Evolutionary conservation across 37 sponge, comb jelly and placozoan genomes (phyloP), one percentile per base, ranked within the genome.

Genomic region (Tethya wilhelma): DNA sequence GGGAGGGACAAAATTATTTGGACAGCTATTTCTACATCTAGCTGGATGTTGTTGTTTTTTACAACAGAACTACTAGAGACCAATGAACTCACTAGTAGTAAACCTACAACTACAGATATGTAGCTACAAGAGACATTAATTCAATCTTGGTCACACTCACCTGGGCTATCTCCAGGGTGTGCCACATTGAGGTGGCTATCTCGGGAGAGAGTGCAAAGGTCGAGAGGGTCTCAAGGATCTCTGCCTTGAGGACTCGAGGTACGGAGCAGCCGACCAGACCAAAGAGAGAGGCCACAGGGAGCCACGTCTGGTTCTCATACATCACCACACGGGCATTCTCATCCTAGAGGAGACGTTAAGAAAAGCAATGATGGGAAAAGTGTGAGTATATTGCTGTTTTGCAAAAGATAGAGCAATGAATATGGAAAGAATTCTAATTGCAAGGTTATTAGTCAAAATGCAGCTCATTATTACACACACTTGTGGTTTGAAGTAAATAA

Each of bases 211-310:
- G 64, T 22, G 97, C 95, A 80, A 99, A 92, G 32, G 79, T 74
- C 49, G 95, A 89, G 53, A 99, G 81, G 0, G 90, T 89, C 56
- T 58, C 59, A 42, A 99, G 73, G 4, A 96, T 66, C 57, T 91
- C 84, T 2, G 96, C 95, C 64, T 98, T 98, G 29, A 98, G 91
- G 7, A 57, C 71, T 17, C 87, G 78, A 34, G 97, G 93, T 0
- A 98, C 79, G 63, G 95, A 75, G 65, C 99, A 94, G n/a, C 85
- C 82, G 17, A 98, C 67, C 44, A 98, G 90, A 1, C 90, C 92
- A 49, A 96, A 94, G 41, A 98, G 86, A 14, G 88, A 71, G 19
- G 88, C 85, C 11, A 94, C 80, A 0, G 94, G 90, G 11, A 81
- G 56, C 93, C 93, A 96, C 4, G 81, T 19, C 56, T 86, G 87